Evolutionary conservation across 2,113 vertebrate genomes (phyloP), one percentile per base, ranked within the genome.

Genomic region (Fulica atra): DNA sequence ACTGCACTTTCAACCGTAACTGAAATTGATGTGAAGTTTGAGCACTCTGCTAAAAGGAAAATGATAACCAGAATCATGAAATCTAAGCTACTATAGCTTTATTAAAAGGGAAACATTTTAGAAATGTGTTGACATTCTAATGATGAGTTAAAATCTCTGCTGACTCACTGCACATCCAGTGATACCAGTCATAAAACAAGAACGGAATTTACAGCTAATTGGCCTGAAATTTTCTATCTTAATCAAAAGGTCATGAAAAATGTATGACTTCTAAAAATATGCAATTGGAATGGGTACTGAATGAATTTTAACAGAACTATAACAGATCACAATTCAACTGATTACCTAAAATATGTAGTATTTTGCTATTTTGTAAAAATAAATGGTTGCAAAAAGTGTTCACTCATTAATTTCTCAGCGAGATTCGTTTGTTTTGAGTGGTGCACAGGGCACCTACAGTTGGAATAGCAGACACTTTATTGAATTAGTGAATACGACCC

Each of bases 171-270:
- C 50, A 57, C 17, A 87, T 81, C 19, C 24, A 61, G 8, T 29
- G 24, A n/a, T 66, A 81, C 11, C 44, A 78, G 61, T 61, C 50
- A 93, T 63, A 84, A 80, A 79, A 23, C 56, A 81, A 63, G 76
- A 92, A 70, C 2, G 74, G 65, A 81, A 94, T 81, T 74, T 70
- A 70, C 20, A 68, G 51, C 36, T 78, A 81, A 78, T 51, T 35
- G 65, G 38, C 21, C 40, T 0, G 1, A 57, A 90, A 60, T 64
- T 74, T 60, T 74, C 35, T 59, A 3, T 89, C 51, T 93, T 90
- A 92, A 81, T 71, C 26, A 94, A 88, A 89, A 93, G 63, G 42
- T 88, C 18, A 81, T 83, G 51, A 73, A 95, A 95, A 94, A 94
- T 60, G 29, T 68, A 76, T 93, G 38, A 87, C 31, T 85, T 89